A percentile compares a stretch with the other conserved stretches of the same genome.
Conservation (phyloP, 2,888 invertebrate species). For the Bimastos eiseni region DNA sequence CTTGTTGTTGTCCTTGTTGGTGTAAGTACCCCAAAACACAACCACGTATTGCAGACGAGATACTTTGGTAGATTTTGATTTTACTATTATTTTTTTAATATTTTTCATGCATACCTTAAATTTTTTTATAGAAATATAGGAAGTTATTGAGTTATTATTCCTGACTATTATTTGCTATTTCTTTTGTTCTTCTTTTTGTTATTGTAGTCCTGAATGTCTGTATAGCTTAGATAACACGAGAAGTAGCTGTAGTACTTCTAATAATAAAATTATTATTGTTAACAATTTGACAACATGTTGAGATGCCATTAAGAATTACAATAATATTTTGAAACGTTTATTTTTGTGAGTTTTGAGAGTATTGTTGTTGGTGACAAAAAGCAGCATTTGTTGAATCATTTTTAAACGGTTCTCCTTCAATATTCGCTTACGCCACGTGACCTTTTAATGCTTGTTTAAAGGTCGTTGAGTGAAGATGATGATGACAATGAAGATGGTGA, state of each 20-base stretch:
- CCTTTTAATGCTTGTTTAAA: not conserved
- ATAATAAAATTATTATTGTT: not conserved
- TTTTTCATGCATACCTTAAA: too few relatives aligned
- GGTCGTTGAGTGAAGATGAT: slow-evolving; percentile 13
- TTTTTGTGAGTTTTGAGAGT: not conserved
- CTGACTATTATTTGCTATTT: not conserved
- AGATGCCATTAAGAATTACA: not conserved
- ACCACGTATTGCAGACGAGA: too few relatives aligned
- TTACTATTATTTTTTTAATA: too few relatives aligned
- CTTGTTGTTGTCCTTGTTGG: too few relatives aligned
- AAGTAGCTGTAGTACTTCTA: not conserved
- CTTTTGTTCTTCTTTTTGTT: not conserved
- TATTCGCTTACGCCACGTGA: not conserved
- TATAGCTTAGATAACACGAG: not conserved
- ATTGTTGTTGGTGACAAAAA: too few relatives aligned
- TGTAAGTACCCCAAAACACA: too few relatives aligned
- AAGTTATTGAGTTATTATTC: too few relatives aligned
- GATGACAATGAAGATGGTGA: not conserved
- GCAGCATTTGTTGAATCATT: not conserved
- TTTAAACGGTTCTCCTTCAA: not conserved
- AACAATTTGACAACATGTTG: not conserved
- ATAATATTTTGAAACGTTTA: not conserved
- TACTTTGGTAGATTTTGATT: too few relatives aligned
- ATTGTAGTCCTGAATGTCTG: not conserved
- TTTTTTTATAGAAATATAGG: too few relatives aligned